Conservation (phyloP, 1,140 invertebrate genomes). For the Zaprionus camerounensis region DNA sequence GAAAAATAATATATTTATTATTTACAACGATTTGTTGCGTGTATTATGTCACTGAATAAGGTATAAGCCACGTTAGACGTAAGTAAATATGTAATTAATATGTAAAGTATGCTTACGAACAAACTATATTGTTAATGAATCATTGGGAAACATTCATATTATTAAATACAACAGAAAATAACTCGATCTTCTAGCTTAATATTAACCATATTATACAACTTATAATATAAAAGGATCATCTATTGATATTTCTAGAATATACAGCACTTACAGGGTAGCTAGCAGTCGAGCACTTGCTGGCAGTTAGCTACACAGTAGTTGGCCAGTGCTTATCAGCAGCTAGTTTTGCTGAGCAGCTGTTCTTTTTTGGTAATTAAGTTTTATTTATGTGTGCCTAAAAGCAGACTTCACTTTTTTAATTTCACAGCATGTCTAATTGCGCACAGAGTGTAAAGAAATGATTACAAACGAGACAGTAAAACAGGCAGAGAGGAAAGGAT, state of each 20-base stretch:
- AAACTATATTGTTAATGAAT: too few relatives aligned
- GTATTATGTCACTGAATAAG: background rate
- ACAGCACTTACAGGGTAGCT: background rate
- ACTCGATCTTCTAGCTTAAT: too few relatives aligned
- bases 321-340: constrained; percentile 11
- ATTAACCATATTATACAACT: too few relatives aligned
- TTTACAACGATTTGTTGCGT: background rate
- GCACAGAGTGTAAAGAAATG: constrained; percentile 43
- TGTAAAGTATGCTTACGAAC: too few relatives aligned
- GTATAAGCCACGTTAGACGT: background rate
- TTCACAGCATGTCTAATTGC: constrained; percentile 14
- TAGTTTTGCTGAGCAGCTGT: constrained; percentile 57
- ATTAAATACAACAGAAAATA: too few relatives aligned
- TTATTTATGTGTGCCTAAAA: constrained; percentile 66
- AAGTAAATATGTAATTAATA: too few relatives aligned
- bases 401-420: background rate
- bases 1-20: constrained; percentile 29
- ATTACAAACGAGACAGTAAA: too few relatives aligned
- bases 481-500: too few relatives aligned
- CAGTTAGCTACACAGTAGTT: background rate
- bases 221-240: too few relatives aligned
- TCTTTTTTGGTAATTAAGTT: constrained; percentile 66
- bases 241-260: too few relatives aligned
- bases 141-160: too few relatives aligned
- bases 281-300: background rate